phyloP scores from a whole-genome alignment of 2,888 invertebrate species.

The Heliconius charithonia region DNA sequence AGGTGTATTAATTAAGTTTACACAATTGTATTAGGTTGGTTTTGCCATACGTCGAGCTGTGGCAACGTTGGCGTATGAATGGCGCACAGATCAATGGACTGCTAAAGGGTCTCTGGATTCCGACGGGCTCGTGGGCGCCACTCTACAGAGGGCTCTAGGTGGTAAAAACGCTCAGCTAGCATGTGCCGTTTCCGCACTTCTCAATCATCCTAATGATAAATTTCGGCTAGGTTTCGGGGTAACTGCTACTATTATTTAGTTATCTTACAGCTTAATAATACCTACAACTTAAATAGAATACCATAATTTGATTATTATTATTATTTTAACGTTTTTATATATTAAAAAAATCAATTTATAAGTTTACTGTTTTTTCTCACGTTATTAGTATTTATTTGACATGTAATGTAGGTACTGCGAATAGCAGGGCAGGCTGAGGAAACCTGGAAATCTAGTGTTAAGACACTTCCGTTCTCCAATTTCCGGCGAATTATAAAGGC shows the following conservation, averaged over 20 bases:
- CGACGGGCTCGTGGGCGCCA: conserved; percentile 76
- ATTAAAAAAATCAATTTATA: conserved; percentile 10
- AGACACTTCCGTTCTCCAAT: too few relatives aligned
- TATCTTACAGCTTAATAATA: not conserved
- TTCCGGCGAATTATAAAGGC: too few relatives aligned
- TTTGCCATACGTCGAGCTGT: conserved; percentile 71
- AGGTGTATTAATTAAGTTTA: too few relatives aligned
- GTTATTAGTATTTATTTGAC: not conserved
- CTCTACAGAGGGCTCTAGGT: conserved; percentile 70
- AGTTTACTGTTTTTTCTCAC: not conserved
- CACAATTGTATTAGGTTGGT: conserved; percentile 61
- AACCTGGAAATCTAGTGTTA: too few relatives aligned
- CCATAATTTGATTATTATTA: not conserved
- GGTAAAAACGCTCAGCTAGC: conserved; percentile 68
- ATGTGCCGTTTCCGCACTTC: conserved; percentile 74
- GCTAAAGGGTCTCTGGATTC: conserved; percentile 75
- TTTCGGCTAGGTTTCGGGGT: conserved; percentile 76
- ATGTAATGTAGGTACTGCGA: not conserved
- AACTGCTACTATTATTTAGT: conserved; percentile 67
- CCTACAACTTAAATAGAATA: not conserved
- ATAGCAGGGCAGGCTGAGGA: too few relatives aligned
- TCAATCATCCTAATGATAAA: conserved; percentile 80
- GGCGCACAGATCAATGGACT: conserved; percentile 72
- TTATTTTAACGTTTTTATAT: conserved; percentile 7
- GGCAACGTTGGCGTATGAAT: conserved; percentile 75